These are phyloP conservation scores for Proterorhinus semilunaris DNA, from an alignment of 2,113 vertebrate species.

Conservation along the genomic window DNA sequence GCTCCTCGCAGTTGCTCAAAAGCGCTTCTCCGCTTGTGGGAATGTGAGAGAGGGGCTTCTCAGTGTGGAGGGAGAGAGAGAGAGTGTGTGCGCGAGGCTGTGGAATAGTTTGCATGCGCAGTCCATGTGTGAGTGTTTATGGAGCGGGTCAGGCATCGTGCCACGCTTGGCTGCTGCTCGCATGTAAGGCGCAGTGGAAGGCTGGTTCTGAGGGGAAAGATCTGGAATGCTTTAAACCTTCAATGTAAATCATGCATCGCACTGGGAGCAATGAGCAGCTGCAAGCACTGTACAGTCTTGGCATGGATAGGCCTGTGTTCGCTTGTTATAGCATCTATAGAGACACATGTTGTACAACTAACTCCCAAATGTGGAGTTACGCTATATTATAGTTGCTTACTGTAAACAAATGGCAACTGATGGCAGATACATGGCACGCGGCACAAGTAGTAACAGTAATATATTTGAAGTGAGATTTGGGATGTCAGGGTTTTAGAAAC, in stretches of 20 bases:
- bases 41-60: conserved; percentile 38
- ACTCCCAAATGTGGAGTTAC: no score
- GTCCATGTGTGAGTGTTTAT: conserved; percentile 23
- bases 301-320: neutral
- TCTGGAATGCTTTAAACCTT: conserved; percentile 6
- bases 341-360: neutral
- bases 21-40: conserved; percentile 41
- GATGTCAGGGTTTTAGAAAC: no score
- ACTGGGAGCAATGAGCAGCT: neutral
- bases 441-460: no score
- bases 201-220: conserved; percentile 5
- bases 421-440: no score
- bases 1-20: conserved; percentile 46
- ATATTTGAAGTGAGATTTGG: no score
- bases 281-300: neutral
- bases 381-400: neutral
- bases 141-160: conserved; percentile 26
- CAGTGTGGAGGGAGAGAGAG: conserved; percentile 2
- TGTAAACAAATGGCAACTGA: neutral
- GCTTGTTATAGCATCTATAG: neutral
- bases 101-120: neutral
- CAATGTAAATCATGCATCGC: conserved; percentile 11
- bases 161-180: conserved; percentile 21
- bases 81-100: neutral
- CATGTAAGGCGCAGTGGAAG: neutral